Conservation (phyloP, 2,797 vertebrate species). For the Arctocebus calabarensis region DNA sequence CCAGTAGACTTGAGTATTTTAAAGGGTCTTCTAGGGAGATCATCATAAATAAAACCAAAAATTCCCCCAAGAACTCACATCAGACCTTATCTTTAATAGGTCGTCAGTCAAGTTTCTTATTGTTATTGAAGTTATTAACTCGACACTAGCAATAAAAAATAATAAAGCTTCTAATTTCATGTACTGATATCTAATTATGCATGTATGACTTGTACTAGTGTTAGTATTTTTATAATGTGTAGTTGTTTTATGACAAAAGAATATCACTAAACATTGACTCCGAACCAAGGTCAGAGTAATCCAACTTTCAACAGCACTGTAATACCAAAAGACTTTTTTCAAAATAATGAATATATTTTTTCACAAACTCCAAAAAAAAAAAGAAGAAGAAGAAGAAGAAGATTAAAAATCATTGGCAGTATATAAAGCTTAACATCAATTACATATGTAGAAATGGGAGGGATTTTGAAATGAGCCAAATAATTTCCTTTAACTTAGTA, state of each 20-base stretch:
- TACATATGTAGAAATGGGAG: neutral
- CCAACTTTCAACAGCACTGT: neutral
- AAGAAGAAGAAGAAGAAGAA: neutral
- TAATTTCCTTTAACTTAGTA: constrained; percentile 50
- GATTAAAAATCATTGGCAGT: neutral
- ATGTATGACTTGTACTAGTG: neutral
- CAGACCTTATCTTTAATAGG: too few species aligned
- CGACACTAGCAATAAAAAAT: neutral
- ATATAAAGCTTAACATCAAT: neutral
- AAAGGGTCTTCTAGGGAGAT: neutral
- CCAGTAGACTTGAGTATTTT: neutral
- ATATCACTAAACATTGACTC: neutral
- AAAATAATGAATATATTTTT: constrained; percentile 4
- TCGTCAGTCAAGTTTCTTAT: neutral
- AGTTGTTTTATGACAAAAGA: neutral
- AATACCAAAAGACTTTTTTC: neutral
- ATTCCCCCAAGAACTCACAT: neutral
- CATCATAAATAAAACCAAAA: neutral
- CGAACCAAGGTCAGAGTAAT: constrained; percentile 4
- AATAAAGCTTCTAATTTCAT: neutral
- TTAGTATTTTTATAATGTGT: neutral
- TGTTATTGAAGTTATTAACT: neutral
- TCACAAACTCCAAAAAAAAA: neutral
- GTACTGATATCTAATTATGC: neutral
- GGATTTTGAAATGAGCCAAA: neutral